Evolutionary conservation across 2,797 vertebrate species (phyloP), one percentile per base, ranked within the genome.

Genomic region (Acropternis orthonyx): DNA sequence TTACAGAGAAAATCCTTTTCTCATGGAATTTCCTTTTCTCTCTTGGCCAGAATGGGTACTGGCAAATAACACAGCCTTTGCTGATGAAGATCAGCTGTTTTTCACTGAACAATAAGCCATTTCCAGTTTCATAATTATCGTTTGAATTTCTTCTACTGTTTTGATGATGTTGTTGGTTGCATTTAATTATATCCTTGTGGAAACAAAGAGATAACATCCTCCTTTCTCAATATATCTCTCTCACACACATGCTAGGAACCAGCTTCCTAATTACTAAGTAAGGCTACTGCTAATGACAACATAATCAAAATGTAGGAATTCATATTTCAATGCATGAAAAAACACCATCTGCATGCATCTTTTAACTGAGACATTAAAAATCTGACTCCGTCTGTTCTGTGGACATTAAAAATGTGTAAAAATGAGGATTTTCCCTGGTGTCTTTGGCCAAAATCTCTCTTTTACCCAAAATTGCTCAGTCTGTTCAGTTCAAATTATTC

Each of bases 331-430:
- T 75, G 90, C 93, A 92, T 82, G 73, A 93, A 91, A 94, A 94
- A 93, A 92, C 48, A 89, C 96, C 96, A 97, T 97, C 96, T 97
- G 96, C 84, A 97, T 63, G 77, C 65, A 93, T 95, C 93, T 94
- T 93, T 96, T 82, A 95, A 93, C 92, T 96, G 96, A 96, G 93
- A 95, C 94, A 90, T 94, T 96, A 96, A 95, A 96, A 96, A 80
- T 66, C 85, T 90, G 88, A 90, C 80, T 96, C 94, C 95, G 95
- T 96, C 96, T 96, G 95, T 94, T 96, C 94, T 58, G 71, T 72
- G 96, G 92, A 95, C 95, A 85, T 96, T 97, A 94, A 95, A 96
- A 96, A 97, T 91, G 88, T 95, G 95, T 51, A 95, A 96, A 96
- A 95, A 82, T 74, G 12, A 95, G 94, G 96, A 94, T 90, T 96